Percentiles rank a stretch among this genome's conserved stretches.
These are phyloP conservation scores for Serranus cabrilla DNA, from an alignment of 2,797 vertebrate genomes.

Conservation along the genomic window DNA sequence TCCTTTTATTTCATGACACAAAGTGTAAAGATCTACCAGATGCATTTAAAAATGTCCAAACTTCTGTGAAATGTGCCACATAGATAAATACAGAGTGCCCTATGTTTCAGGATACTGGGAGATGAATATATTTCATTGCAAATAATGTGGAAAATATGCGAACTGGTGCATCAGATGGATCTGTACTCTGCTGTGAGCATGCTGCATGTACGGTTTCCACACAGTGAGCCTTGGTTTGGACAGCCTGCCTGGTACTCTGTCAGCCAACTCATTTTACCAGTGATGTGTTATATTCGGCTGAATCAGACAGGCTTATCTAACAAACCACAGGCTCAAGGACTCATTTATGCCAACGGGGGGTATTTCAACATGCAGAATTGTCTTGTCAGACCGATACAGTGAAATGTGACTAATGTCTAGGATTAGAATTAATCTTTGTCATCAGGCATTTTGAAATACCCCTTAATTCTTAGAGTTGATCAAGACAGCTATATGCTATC, in stretches of 20 bases:
- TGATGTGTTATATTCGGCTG: slow-evolving; percentile 30
- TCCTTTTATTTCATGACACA: slow-evolving; percentile 32
- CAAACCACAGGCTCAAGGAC: slow-evolving; percentile 60
- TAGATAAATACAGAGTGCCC: neutral
- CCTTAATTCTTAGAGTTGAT: slow-evolving; percentile 24
- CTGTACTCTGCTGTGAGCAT: slow-evolving; percentile 68
- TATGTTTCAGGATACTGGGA: slow-evolving; percentile 1
- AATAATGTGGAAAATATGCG: neutral
- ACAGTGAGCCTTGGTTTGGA: slow-evolving; percentile 60
- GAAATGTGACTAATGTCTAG: slow-evolving; percentile 7
- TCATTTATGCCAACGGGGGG: slow-evolving; percentile 34
- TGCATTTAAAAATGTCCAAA: slow-evolving; percentile 45
- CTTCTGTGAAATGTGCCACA: neutral
- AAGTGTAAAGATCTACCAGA: slow-evolving; percentile 64
- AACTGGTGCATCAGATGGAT: slow-evolving; percentile 64
- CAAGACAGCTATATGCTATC: slow-evolving; percentile 6
- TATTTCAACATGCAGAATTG: slow-evolving; percentile 70
- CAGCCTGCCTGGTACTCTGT: slow-evolving; percentile 49
- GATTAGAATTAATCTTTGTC: slow-evolving; percentile 27
- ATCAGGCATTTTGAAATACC: slow-evolving; percentile 66
- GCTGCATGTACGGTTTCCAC: slow-evolving; percentile 65
- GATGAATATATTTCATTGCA: slow-evolving; percentile 1
- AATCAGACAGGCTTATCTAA: slow-evolving; percentile 47
- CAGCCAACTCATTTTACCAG: slow-evolving; percentile 20
- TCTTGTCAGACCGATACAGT: slow-evolving; percentile 16